These are phyloP conservation scores for Pycnomerus fuliginosus DNA, from an alignment of 2,888 invertebrate genomes.

Conservation along the genomic window DNA sequence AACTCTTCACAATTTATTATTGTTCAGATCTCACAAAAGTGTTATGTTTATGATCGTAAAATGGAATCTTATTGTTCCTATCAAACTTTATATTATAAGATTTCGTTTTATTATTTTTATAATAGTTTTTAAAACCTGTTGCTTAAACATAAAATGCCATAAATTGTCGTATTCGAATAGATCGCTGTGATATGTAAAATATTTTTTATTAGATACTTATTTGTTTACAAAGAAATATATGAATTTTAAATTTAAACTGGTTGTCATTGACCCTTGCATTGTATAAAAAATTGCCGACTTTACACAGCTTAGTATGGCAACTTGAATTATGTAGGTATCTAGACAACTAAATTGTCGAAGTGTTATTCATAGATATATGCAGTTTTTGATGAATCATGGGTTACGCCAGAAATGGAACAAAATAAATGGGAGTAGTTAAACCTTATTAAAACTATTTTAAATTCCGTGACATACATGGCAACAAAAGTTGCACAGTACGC, in stretches of 20 bases:
- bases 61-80: conserved; percentile 19
- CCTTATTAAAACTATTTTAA: no score
- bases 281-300: no score
- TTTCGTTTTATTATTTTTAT: conserved; percentile 17
- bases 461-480: no score
- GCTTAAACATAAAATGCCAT: conserved; percentile 37
- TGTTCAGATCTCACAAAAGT: conserved; percentile 22
- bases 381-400: no score
- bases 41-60: conserved; percentile 9
- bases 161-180: conserved; percentile 36
- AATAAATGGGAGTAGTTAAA: no score
- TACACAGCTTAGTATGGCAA: no score
- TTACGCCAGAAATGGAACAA: no score
- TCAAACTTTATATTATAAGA: conserved; percentile 8
- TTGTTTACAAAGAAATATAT: conserved; percentile 25
- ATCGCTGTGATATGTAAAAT: conserved; percentile 46
- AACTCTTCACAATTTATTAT: conserved; percentile 21
- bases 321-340: no score
- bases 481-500: no score
- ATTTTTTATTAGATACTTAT: conserved; percentile 26
- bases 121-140: conserved; percentile 26
- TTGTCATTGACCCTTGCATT: neutral
- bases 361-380: no score
- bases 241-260: conserved; percentile 12
- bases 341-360: no score